Evolutionary conservation across 2,797 vertebrate species (phyloP).

Genomic region (Rachycentron canadum): DNA sequence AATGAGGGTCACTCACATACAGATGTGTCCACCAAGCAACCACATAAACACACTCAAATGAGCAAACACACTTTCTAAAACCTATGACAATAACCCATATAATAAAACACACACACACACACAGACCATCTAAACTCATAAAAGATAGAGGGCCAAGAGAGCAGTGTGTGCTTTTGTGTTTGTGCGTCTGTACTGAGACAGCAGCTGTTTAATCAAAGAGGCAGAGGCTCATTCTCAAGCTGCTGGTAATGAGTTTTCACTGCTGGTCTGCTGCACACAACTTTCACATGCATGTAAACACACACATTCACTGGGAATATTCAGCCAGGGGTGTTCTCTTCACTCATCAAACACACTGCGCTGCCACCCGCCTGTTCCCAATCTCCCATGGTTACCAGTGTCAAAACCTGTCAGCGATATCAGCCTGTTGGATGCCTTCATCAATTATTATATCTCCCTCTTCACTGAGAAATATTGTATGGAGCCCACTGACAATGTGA

Average conservation of each 20-base stretch:
- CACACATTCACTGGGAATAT: conserved; percentile 66
- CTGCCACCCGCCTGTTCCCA: conserved; percentile 56
- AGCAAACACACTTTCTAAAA: conserved; percentile 52
- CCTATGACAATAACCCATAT: conserved; percentile 62
- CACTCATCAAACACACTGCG: conserved; percentile 62
- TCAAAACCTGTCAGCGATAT: conserved; percentile 36
- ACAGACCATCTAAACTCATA: conserved; percentile 64
- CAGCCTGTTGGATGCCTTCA: conserved; percentile 19
- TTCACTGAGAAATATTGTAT: background rate
- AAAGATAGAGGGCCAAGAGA: conserved; percentile 62
- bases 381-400: conserved; percentile 71
- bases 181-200: conserved; percentile 51
- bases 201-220: conserved; percentile 83
- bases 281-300: conserved; percentile 61
- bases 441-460: background rate
- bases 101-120: conserved; percentile 51
- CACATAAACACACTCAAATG: conserved; percentile 41
- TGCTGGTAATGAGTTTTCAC: conserved; percentile 78
- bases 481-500: background rate
- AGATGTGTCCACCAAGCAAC: conserved; percentile 58
- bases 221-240: conserved; percentile 72
- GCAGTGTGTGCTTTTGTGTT: conserved; percentile 45
- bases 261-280: conserved; percentile 54
- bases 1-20: conserved; percentile 46
- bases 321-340: conserved; percentile 33